phyloP scores from a whole-genome alignment of 2,888 invertebrate species.

The Lissocephala sabroskyi region DNA sequence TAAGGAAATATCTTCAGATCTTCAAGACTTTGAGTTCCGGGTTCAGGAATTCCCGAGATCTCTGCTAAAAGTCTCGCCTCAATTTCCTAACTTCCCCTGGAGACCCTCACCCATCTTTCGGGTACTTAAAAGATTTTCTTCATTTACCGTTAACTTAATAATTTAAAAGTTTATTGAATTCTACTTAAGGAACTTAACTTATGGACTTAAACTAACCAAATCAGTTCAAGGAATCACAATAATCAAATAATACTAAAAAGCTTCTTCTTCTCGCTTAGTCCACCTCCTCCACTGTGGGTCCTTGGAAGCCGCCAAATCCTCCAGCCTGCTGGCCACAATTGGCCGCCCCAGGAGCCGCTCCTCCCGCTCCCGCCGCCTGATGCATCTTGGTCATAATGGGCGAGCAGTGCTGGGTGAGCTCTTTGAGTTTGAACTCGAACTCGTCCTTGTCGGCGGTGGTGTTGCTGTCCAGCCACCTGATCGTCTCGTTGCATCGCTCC shows the following conservation, averaged over 20 bases:
- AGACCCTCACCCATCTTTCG: no score
- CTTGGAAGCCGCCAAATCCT: conserved; percentile 77
- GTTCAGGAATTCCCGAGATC: no score
- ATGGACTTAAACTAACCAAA: background rate
- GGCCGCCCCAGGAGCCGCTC: conserved; percentile 11
- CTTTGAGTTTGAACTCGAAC: conserved; percentile 75
- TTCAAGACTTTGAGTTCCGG: no score
- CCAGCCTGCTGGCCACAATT: conserved; percentile 75
- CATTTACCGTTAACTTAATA: conserved; percentile 14
- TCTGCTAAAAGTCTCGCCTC: no score
- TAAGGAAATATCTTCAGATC: no score
- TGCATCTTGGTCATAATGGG: conserved; percentile 74
- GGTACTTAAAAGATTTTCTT: no score
- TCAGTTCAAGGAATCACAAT: no score
- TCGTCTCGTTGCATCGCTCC: conserved; percentile 78
- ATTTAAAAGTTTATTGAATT: no score
- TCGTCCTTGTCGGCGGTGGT: conserved; percentile 84
- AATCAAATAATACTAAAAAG: no score
- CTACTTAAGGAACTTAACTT: no score
- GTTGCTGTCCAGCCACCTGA: conserved; percentile 84
- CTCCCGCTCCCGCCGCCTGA: conserved; percentile 43
- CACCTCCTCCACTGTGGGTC: conserved; percentile 68
- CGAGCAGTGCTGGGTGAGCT: conserved; percentile 70
- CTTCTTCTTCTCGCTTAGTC: conserved; percentile 55
- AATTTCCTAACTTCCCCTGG: no score